Evolutionary conservation across 1,140 invertebrate genomes (phyloP).

Genomic region (Drosophila nannoptera): DNA sequence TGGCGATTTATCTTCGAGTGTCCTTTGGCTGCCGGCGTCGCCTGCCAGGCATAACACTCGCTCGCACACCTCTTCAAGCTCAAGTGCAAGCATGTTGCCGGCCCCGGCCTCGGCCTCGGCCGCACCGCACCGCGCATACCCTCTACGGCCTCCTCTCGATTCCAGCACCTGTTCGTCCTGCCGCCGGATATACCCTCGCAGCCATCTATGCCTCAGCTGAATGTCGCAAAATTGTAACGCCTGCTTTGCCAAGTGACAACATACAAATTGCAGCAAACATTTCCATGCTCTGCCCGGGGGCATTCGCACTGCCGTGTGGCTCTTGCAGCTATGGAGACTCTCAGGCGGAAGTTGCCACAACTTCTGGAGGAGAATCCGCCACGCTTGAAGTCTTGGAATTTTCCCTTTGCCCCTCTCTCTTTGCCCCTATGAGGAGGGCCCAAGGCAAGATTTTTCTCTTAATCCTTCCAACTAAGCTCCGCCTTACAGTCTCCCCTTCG

Average conservation of each 20-base stretch:
- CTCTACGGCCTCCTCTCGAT: too few species aligned
- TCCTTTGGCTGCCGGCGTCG: constrained; percentile 17
- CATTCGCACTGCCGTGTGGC: neutral
- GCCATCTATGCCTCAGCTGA: neutral
- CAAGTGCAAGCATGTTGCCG: constrained; percentile 23
- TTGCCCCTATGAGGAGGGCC: too few species aligned
- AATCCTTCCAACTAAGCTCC: too few species aligned
- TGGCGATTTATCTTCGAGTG: constrained; percentile 61
- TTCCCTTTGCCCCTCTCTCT: too few species aligned
- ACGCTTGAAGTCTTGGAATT: too few species aligned
- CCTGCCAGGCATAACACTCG: neutral
- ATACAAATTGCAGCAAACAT: constrained; percentile 29
- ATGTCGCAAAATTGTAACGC: neutral
- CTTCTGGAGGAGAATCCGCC: too few species aligned
- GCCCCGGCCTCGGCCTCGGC: too few species aligned
- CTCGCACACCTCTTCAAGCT: constrained; percentile 6
- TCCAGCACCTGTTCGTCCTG: neutral
- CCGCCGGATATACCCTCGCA: neutral
- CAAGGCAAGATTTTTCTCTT: too few species aligned
- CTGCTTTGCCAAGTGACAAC: constrained; percentile 19
- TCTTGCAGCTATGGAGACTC: too few species aligned
- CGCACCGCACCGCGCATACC: too few species aligned
- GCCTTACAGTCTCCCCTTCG: too few species aligned
- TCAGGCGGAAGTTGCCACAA: too few species aligned
- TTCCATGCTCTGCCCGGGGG: neutral